phyloP scores from a whole-genome alignment of 2,113 vertebrate species.

The human region GRCh38 chr4:138809501-138810000 shows the following conservation, averaged over 20 bases:
- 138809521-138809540: background rate
- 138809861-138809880: background rate
- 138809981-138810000: background rate
- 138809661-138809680: background rate
- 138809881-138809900: background rate
- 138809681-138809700: background rate
- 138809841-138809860: background rate
- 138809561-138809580: background rate
- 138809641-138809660: background rate
- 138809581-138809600: background rate
- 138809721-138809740: background rate
- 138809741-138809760: accelerated
- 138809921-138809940: background rate
- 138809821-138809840: background rate
- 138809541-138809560: background rate
- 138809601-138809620: background rate
- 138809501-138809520: background rate
- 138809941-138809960: background rate
- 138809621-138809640: background rate
- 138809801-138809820: background rate
- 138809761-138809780: background rate
- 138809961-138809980: background rate
- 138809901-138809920: background rate
- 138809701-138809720: background rate
- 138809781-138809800: background rate